Conservation (phyloP, 2,113 vertebrate species). For the Thalassarche chlororhynchos region DNA sequence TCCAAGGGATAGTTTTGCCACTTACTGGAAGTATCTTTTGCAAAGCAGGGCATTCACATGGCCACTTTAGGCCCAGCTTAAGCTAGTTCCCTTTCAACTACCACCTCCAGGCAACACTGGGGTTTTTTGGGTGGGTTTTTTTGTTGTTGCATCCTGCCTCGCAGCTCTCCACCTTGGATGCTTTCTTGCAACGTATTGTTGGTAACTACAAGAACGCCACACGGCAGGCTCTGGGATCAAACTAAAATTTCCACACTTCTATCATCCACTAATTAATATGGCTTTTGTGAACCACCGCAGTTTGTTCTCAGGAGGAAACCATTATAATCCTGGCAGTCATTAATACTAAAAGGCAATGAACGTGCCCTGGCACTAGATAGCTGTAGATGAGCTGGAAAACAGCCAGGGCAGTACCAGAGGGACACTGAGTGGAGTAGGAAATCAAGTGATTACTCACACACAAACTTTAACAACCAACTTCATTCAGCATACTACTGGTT, state of each 20-base stretch:
- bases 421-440: background rate
- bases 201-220: background rate
- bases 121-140: background rate
- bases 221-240: background rate
- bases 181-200: background rate
- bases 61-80: background rate
- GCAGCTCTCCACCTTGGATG: background rate
- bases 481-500: background rate
- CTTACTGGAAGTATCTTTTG: background rate
- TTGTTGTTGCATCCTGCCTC: background rate
- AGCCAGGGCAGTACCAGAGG: background rate
- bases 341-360: constrained; percentile 30
- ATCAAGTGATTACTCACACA: background rate
- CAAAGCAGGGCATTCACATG: background rate
- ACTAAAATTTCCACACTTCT: background rate
- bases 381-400: background rate
- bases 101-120: background rate
- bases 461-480: background rate
- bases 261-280: constrained; percentile 26
- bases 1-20: background rate
- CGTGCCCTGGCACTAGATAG: background rate
- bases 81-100: background rate
- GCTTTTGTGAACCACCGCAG: background rate
- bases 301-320: background rate
- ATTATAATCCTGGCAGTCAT: constrained; percentile 13